Conservation (phyloP, 2,113 vertebrate genomes). For the Amazona guildingii region DNA sequence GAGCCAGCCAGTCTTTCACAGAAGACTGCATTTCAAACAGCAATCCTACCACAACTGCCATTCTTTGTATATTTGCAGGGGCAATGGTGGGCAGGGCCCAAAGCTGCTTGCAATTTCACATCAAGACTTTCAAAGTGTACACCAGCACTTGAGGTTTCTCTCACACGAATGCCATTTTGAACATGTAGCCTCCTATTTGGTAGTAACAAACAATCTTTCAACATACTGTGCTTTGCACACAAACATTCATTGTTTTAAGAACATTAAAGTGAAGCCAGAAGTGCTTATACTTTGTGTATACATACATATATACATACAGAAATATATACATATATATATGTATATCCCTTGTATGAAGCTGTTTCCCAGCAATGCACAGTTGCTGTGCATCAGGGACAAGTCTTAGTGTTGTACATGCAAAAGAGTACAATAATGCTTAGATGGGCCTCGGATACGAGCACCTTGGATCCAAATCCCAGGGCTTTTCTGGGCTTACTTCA, state of each 20-base stretch:
- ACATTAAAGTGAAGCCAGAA: slow-evolving; percentile 79
- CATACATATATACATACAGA: slow-evolving; percentile 67
- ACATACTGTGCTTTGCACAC: slow-evolving; percentile 79
- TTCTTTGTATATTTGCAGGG: background rate
- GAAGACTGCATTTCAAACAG: background rate
- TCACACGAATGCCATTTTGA: slow-evolving; percentile 22
- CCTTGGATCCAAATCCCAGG: background rate
- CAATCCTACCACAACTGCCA: background rate
- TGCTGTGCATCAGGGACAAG: slow-evolving; percentile 61
- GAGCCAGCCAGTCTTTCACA: background rate
- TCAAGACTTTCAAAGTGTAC: slow-evolving; percentile 26
- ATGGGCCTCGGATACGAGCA: background rate
- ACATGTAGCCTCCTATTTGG: slow-evolving; percentile 43
- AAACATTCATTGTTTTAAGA: slow-evolving; percentile 78
- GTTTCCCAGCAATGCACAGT: slow-evolving; percentile 70
- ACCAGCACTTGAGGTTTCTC: slow-evolving; percentile 52
- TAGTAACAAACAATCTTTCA: slow-evolving; percentile 69
- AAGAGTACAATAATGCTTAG: slow-evolving; percentile 15
- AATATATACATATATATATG: slow-evolving; percentile 64
- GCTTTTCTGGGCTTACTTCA: background rate
- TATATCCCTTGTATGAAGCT: slow-evolving; percentile 56
- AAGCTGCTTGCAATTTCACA: slow-evolving; percentile 43
- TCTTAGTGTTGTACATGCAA: slow-evolving; percentile 48
- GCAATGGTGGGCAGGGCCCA: background rate
- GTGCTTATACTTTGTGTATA: slow-evolving; percentile 76